These are phyloP conservation scores for Wasmannia auropunctata DNA, from an alignment of 1,140 invertebrate species.

Conservation along the genomic window DNA sequence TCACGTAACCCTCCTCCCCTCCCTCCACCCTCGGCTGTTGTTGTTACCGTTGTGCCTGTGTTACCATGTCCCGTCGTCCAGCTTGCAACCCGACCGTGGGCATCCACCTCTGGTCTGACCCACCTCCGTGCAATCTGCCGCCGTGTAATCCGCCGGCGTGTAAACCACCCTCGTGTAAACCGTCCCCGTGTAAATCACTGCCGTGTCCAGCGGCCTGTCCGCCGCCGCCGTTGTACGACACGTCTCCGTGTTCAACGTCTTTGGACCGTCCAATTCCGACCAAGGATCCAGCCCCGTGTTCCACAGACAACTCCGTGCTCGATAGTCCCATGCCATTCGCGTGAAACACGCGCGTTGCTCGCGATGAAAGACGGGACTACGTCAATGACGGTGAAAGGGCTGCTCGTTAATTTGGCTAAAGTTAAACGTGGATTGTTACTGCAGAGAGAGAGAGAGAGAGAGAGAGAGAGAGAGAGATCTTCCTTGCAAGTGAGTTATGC, in stretches of 20 bases:
- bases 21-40: too few species aligned
- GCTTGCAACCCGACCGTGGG: constrained; percentile 24
- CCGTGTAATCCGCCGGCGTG: constrained; percentile 51
- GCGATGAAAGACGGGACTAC: neutral
- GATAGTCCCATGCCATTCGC: constrained; percentile 21
- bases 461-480: too few species aligned
- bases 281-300: constrained; percentile 23
- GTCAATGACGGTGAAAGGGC: neutral
- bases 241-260: constrained; percentile 51
- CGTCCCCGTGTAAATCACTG: constrained; percentile 52
- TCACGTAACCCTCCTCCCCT: too few species aligned
- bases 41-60: constrained; percentile 8
- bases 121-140: constrained; percentile 53
- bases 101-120: constrained; percentile 48
- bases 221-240: constrained; percentile 20
- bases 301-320: neutral
- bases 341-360: neutral
- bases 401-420: constrained; percentile 17
- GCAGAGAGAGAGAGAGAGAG: too few species aligned
- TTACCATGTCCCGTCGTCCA: constrained; percentile 24
- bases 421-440: neutral
- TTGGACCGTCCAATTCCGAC: constrained; percentile 37
- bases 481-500: neutral
- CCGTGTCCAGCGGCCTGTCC: constrained; percentile 41
- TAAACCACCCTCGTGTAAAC: constrained; percentile 55